A percentile compares a stretch with the other conserved stretches of the same genome.
These are phyloP conservation scores for Sclerodermus sp. DNA, from an alignment of 2,888 invertebrate species.

Conservation along the genomic window DNA sequence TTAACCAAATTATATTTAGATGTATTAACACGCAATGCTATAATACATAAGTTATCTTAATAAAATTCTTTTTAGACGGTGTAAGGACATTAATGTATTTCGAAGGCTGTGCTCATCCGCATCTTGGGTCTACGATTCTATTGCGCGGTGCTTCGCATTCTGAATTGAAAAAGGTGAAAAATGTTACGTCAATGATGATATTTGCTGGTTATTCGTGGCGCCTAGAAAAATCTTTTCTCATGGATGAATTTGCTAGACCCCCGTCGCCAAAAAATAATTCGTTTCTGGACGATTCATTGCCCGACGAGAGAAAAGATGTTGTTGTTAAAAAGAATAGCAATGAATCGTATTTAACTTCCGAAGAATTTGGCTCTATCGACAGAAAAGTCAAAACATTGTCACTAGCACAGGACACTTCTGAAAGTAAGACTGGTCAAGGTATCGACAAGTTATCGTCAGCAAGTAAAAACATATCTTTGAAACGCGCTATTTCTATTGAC, in stretches of 20 bases:
- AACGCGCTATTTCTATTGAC: slow-evolving; percentile 14
- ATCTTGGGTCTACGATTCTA: slow-evolving; percentile 84
- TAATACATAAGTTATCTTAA: slow-evolving; percentile 11
- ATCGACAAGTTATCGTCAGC: slow-evolving; percentile 16
- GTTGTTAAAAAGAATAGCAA: background rate
- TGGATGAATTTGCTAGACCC: slow-evolving; percentile 83
- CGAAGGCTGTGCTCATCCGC: slow-evolving; percentile 83
- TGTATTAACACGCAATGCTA: slow-evolving; percentile 1
- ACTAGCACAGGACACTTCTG: slow-evolving; percentile 4
- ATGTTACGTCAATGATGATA: slow-evolving; percentile 78
- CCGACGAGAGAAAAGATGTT: slow-evolving; percentile 29
- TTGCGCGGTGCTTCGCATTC: slow-evolving; percentile 74
- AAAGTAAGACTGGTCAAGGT: slow-evolving; percentile 5
- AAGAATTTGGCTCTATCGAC: background rate
- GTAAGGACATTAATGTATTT: slow-evolving; percentile 90
- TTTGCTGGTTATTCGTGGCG: slow-evolving; percentile 89
- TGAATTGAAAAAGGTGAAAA: slow-evolving; percentile 81
- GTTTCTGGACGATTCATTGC: slow-evolving; percentile 49
- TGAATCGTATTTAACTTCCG: background rate
- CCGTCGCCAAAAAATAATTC: slow-evolving; percentile 63
- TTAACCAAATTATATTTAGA: background rate
- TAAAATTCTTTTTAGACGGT: slow-evolving; percentile 62
- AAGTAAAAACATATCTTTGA: slow-evolving; percentile 19
- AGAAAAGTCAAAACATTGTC: background rate
- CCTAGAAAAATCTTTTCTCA: slow-evolving; percentile 85